These are phyloP conservation scores for Borostomias antarcticus DNA, from an alignment of 2,797 vertebrate genomes.

Conservation along the genomic window DNA sequence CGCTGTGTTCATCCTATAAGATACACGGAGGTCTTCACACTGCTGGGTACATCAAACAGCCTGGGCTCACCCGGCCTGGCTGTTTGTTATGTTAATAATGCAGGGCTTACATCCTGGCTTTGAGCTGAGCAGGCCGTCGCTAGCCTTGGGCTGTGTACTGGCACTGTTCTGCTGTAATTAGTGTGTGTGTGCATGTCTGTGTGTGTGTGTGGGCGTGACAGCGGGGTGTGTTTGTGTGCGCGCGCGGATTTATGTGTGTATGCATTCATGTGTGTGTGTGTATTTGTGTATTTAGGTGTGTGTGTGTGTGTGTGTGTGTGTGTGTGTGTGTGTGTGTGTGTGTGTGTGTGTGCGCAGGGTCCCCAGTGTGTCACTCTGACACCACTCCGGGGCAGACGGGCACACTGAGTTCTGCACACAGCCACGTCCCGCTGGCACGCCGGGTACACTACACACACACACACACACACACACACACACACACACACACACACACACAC, in stretches of 20 bases:
- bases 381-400: too few relatives aligned
- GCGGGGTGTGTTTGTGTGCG: conserved; percentile 12
- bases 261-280: background rate
- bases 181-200: background rate
- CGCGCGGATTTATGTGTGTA: conserved; percentile 2
- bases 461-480: too few relatives aligned
- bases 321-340: background rate
- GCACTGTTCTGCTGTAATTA: conserved; percentile 66
- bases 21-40: too few relatives aligned
- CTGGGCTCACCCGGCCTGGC: conserved; percentile 45
- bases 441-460: too few relatives aligned
- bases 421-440: too few relatives aligned
- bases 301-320: background rate
- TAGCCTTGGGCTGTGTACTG: conserved; percentile 61
- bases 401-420: too few relatives aligned
- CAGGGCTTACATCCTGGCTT: conserved; percentile 71
- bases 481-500: too few relatives aligned
- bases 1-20: too few relatives aligned
- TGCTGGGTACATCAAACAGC: too few relatives aligned
- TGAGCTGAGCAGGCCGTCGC: conserved; percentile 48
- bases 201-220: background rate
- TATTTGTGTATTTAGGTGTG: background rate
- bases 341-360: background rate
- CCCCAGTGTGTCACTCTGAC: too few relatives aligned
- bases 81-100: conserved; percentile 69